phyloP scores from a whole-genome alignment of 1,140 invertebrate genomes.

The Drosophila obscura region DNA sequence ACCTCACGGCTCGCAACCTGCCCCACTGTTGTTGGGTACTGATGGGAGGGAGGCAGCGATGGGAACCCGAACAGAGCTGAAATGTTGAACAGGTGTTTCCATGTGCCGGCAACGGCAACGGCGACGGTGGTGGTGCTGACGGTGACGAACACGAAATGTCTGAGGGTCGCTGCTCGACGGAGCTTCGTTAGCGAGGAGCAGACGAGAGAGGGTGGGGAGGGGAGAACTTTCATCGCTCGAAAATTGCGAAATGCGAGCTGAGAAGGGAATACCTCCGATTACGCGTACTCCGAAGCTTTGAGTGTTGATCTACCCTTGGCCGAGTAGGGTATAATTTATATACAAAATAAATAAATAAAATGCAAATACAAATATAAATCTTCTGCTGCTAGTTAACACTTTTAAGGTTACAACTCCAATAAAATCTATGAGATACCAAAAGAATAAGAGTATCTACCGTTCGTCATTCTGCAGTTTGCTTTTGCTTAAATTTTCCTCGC shows the following conservation, averaged over 20 bases:
- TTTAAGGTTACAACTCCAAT: no score
- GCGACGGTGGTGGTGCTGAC: background rate
- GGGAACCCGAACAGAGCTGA: constrained; percentile 24
- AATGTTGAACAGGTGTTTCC: constrained; percentile 74
- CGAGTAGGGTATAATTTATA: no score
- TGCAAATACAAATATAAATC: no score
- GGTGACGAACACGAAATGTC: background rate
- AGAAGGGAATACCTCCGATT: constrained; percentile 71
- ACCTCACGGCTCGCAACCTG: constrained; percentile 63
- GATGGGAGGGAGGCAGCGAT: background rate
- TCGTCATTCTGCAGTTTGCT: no score
- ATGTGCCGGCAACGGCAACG: constrained; percentile 38
- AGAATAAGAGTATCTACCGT: no score
- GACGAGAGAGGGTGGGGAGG: no score
- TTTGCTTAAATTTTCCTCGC: no score
- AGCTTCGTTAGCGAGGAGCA: no score
- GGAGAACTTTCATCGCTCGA: constrained; percentile 29
- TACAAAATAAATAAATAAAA: no score
- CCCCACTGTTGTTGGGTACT: constrained; percentile 53
- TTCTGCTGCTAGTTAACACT: no score
- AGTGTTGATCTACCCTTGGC: constrained; percentile 4
- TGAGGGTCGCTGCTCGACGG: background rate
- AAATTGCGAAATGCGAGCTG: constrained; percentile 28
- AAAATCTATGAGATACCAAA: no score
- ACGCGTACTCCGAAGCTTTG: constrained; percentile 25